Evolutionary conservation across 2,888 invertebrate genomes (phyloP), one percentile per base, ranked within the genome.

Genomic region (Drosophila borealis): DNA sequence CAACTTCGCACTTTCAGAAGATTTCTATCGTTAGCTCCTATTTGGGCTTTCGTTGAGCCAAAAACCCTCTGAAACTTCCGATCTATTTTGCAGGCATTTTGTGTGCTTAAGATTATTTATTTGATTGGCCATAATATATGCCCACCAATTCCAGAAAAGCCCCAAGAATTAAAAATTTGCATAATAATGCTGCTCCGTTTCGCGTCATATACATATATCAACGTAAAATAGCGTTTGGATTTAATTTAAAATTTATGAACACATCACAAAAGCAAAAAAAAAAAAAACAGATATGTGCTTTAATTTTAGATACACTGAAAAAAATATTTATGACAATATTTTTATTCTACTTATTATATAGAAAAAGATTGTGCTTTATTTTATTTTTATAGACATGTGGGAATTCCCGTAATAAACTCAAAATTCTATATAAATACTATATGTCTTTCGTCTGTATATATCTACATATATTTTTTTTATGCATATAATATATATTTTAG

Each of bases 171-270:
- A 55, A 29, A 61, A 50, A 80, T 79, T 78, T 65, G 72, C 75
- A 75, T 78, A 41, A 59, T 51, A 78, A 79, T 57, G 61, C n/a
- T 51, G 33, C 49, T 45, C 19, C 41, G 45, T 34, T 77, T 77
- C 70, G 49, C 80, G 66, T 74, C 75, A 76, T 67, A 65, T 17
- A 29, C 50, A 69, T 75, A 73, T 50, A 55, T 81, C 71, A 63
- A 39, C 4, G 1, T 13, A 37, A 34, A 51, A 34, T 63, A 17
- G 44, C 36, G 37, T 5, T 2, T 11, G 17, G 37, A 50, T 21
- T 51, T 37, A 19, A 11, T 37, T 33, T 9, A 21, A 14, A 37
- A 37, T 49, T 49, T 50, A 63, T 36, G 1, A 11, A 25, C 11
- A 2, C 2, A n/a, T 8, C 3, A 25, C 9, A 34, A 19, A n/a